Conservation (phyloP, 1,140 invertebrate genomes). For the Drosophila simulans region DNA sequence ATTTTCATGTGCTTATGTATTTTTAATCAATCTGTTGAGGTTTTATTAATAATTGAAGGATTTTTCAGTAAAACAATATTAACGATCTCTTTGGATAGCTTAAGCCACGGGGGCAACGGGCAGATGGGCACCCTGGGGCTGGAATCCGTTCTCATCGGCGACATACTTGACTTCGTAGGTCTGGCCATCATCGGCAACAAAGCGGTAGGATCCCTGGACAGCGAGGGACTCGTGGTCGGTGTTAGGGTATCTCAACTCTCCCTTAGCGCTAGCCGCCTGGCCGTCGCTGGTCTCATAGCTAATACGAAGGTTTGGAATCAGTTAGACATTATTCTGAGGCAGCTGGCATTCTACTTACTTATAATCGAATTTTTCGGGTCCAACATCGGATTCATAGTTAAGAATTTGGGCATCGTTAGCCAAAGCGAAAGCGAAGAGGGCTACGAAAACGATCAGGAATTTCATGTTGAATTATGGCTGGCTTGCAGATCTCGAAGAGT, state of each 20-base stretch:
- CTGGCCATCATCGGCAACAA: conserved; percentile 45
- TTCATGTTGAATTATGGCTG: conserved; percentile 53
- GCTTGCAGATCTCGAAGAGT: conserved; percentile 31
- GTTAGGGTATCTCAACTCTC: too few relatives aligned
- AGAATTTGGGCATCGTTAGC: neutral
- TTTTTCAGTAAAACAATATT: conserved; percentile 27
- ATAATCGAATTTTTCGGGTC: conserved; percentile 30
- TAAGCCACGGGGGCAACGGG: conserved; percentile 79
- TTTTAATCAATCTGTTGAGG: too few relatives aligned
- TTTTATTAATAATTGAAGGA: too few relatives aligned
- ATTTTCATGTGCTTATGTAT: too few relatives aligned
- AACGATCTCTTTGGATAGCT: neutral
- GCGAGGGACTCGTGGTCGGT: conserved; percentile 68
- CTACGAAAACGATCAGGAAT: conserved; percentile 68
- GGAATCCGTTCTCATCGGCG: conserved; percentile 91
- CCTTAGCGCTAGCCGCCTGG: too few relatives aligned
- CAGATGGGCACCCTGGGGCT: conserved; percentile 88
- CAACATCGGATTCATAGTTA: conserved; percentile 25
- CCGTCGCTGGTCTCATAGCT: conserved; percentile 57
- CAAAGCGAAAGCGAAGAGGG: conserved; percentile 65
- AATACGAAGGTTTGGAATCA: neutral
- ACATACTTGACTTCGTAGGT: conserved; percentile 11
- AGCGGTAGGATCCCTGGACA: conserved; percentile 86
- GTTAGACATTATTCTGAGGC: neutral
- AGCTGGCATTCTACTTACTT: conserved; percentile 32